A percentile compares a stretch with the other conserved stretches of the same genome.
These are phyloP conservation scores for Aphelinus atriplicis DNA, from an alignment of 1,140 invertebrate species.

Conservation along the genomic window DNA sequence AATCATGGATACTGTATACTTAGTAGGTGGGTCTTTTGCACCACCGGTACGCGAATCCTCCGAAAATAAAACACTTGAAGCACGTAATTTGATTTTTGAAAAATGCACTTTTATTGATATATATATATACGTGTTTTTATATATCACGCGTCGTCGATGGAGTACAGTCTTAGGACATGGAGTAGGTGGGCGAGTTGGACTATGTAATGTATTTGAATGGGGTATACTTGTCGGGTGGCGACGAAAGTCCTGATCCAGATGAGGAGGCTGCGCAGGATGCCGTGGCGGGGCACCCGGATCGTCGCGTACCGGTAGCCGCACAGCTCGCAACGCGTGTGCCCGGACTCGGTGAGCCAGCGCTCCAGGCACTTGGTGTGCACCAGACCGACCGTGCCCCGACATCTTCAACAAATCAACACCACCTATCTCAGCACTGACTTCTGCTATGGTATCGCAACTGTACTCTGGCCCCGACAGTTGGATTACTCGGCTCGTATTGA, in stretches of 20 bases:
- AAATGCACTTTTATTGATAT: no score
- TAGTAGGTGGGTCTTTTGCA: no score
- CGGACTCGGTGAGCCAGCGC: slow-evolving; percentile 74
- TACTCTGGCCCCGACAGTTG: no score
- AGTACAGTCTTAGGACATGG: not conserved
- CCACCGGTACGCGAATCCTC: no score
- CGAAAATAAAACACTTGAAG: no score
- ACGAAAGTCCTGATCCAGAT: slow-evolving; percentile 70
- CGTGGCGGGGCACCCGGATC: slow-evolving; percentile 67
- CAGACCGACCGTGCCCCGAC: slow-evolving; percentile 73
- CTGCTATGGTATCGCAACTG: no score
- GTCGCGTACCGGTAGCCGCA: slow-evolving; percentile 69
- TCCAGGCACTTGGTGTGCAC: slow-evolving; percentile 76
- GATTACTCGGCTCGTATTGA: no score
- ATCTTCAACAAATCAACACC: slow-evolving; percentile 60
- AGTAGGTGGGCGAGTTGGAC: not conserved
- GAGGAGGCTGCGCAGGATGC: slow-evolving; percentile 62
- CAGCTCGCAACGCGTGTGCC: slow-evolving; percentile 70
- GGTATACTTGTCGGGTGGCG: slow-evolving; percentile 66
- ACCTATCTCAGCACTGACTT: no score
- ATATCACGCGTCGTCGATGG: no score
- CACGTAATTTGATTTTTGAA: no score
- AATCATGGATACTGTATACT: no score
- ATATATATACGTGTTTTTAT: no score
- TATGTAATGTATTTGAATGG: slow-evolving; percentile 7